Conservation (phyloP, 2,797 vertebrate genomes). For the Philypnodon macrostomus region DNA sequence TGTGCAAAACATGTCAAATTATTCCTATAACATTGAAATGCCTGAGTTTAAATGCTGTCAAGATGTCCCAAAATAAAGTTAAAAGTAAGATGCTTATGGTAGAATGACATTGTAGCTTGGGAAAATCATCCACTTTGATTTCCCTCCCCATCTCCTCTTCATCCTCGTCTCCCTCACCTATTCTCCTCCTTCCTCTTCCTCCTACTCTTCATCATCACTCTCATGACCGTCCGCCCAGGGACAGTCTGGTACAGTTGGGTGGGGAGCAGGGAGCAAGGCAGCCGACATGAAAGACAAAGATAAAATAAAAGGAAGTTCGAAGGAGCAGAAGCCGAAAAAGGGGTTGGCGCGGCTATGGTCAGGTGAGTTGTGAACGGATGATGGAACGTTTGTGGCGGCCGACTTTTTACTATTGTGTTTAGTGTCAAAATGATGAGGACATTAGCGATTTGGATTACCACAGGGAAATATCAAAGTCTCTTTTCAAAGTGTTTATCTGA, state of each 20-base stretch:
- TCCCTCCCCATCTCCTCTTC: conserved; percentile 28
- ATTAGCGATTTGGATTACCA: conserved; percentile 28
- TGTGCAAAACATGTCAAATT: conserved; percentile 15
- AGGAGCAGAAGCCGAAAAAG: conserved; percentile 52
- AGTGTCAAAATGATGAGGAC: conserved; percentile 17
- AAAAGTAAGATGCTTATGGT: conserved; percentile 2
- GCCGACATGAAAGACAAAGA: conserved; percentile 49
- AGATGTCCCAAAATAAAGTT: conserved; percentile 20
- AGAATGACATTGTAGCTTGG: conserved; percentile 29
- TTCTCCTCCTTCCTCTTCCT: conserved; percentile 22
- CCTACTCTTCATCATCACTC: conserved; percentile 50
- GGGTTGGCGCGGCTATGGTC: conserved; percentile 40
- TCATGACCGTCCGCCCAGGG: conserved; percentile 50
- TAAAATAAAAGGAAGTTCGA: conserved; percentile 55
- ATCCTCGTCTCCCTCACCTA: conserved; percentile 39
- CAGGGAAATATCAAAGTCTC: conserved; percentile 31
- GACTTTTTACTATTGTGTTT: conserved; percentile 18
- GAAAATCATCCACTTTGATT: conserved; percentile 40
- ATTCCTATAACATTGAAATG: conserved; percentile 16
- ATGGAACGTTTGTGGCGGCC: conserved; percentile 8
- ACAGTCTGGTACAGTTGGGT: conserved; percentile 51
- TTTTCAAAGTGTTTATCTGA: conserved; percentile 33
- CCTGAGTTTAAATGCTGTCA: conserved; percentile 12
- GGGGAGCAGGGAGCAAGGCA: conserved; percentile 27
- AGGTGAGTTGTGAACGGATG: conserved; percentile 52